Percentiles rank a stretch among this genome's conserved stretches.
phyloP scores from a whole-genome alignment of 2,797 vertebrate genomes.

The Eulemur albifrons region DNA sequence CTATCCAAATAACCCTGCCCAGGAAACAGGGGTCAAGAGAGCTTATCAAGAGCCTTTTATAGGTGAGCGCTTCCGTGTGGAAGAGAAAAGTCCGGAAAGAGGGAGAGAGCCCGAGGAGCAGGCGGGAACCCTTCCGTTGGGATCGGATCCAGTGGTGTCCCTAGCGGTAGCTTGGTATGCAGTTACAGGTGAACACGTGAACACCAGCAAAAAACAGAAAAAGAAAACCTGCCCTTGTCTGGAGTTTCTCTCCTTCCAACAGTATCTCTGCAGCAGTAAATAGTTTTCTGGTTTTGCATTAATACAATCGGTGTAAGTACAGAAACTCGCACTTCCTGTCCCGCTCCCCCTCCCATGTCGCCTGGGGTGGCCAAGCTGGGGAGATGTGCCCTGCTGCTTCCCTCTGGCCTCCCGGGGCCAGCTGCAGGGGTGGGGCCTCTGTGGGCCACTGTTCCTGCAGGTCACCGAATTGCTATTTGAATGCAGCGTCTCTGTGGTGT shows the following conservation, averaged over 20 bases:
- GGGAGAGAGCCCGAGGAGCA: neutral
- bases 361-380: neutral
- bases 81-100: neutral
- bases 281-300: neutral
- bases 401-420: rapidly evolving
- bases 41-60: constrained; percentile 44
- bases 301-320: neutral
- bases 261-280: neutral
- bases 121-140: neutral
- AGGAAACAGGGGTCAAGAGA: constrained; percentile 58
- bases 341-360: neutral
- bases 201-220: neutral
- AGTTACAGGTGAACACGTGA: neutral
- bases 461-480: constrained; percentile 53
- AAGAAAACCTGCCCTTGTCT: neutral
- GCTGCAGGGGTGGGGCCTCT: neutral
- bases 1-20: constrained; percentile 63
- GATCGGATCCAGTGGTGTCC: neutral
- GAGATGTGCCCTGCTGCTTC: no score
- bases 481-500: constrained; percentile 60
- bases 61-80: neutral
- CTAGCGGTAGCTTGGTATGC: neutral
- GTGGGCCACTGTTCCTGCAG: constrained; percentile 1
- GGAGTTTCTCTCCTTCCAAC: neutral
- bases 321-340: neutral